Conservation (phyloP, 2,113 vertebrate species). For the Gnathonemus longibarbis region DNA sequence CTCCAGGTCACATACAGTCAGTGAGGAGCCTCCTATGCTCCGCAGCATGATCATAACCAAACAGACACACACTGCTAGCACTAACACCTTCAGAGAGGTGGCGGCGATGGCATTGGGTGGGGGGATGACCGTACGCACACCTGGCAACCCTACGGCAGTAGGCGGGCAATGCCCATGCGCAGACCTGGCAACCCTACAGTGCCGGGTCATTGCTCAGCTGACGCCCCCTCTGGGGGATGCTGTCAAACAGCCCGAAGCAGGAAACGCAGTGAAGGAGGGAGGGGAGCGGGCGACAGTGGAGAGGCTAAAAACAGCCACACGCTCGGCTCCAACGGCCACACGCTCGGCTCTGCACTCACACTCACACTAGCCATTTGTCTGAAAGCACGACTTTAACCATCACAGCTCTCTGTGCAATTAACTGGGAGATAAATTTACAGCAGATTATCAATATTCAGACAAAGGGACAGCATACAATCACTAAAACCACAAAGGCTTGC, state of each 20-base stretch:
- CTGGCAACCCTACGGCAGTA: not conserved
- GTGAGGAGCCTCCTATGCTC: not conserved
- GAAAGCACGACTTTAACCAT: not conserved
- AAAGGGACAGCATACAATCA: not conserved
- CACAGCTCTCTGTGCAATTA: not conserved
- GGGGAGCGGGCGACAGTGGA: not conserved
- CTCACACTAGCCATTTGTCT: not conserved
- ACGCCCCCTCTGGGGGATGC: not conserved
- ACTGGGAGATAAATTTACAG: not conserved
- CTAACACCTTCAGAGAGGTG: not conserved
- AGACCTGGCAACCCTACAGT: not conserved
- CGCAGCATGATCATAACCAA: not conserved
- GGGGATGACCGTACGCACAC: not conserved
- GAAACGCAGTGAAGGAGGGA: not conserved
- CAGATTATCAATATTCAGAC: not conserved
- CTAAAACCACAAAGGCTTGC: not conserved
- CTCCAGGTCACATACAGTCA: not conserved
- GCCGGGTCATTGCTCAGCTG: not conserved
- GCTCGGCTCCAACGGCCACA: not conserved
- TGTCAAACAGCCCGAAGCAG: not conserved
- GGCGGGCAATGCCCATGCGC: not conserved
- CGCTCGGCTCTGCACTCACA: not conserved
- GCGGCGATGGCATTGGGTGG: not conserved
- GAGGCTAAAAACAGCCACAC: not conserved
- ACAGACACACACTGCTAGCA: not conserved